Evolutionary conservation across 1,140 invertebrate species (phyloP), one percentile per base, ranked within the genome.

Genomic region (Cryptotermes secundus): DNA sequence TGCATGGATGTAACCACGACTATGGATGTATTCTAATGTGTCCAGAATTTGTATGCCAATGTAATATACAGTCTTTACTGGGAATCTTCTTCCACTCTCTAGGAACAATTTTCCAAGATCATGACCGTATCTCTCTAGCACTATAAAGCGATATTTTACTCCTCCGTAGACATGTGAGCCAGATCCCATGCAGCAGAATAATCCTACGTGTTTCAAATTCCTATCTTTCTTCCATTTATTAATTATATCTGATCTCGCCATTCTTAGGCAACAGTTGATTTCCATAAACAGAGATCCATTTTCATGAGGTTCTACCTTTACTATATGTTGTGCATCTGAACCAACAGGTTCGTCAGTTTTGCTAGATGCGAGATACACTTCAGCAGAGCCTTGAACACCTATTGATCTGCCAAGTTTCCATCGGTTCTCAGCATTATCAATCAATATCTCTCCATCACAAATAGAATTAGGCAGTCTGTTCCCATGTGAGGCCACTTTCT

Each of bases 251-350:
- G 93, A 90, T 89, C 96, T 95, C 34, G 94, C 95, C 86, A 93
- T 94, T 88, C 96, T 92, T 84, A 98, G 94, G 87, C 99, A 96
- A 90, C 98, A 98, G 90, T 98, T 96, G 88, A 97, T 95, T 92
- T 99, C 98, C 49, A 98, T 96, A 91, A 99, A 99, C 4, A 99
- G 89, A 3, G 97, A 97, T 14, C 98, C 98, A 93, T 97, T 99
- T 38, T 92, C 93, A 89, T 97, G 95, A 35, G 96, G 96, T 90
- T 99, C 92, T 88, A 99, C 95, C 92, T 99, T 99, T 26, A 98
- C 93, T 26, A 98, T 97, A 93, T 95, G 97, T 86, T 93, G 92
- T 24, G 95, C 93, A 89, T 94, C 93, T 79, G 93, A 89, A 84
- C 90, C 91, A 45, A 95, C 94, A 84, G 94, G 91, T 85, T 93